Percentiles rank a stretch among this genome's conserved stretches.
Evolutionary conservation across 2,113 vertebrate genomes (phyloP).

Genomic region (Prolemur simus): DNA sequence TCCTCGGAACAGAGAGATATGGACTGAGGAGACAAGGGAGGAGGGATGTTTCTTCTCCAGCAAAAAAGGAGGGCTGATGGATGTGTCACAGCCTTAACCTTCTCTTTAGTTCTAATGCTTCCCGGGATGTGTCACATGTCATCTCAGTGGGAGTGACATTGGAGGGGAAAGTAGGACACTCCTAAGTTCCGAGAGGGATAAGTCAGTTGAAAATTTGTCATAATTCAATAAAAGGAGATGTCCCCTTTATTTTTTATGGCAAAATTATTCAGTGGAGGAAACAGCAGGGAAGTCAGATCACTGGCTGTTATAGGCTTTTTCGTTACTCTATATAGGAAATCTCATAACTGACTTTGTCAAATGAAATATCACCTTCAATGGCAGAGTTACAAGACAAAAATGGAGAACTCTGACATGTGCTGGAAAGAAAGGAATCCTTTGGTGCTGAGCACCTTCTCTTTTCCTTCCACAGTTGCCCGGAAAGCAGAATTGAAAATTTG

Average conservation of each 20-base stretch:
- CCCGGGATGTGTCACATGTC: not conserved
- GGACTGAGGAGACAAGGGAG: not conserved
- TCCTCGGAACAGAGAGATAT: not conserved
- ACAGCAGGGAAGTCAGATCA: not conserved
- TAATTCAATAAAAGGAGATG: slow-evolving; percentile 50
- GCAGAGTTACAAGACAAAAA: not conserved
- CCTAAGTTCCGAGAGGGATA: slow-evolving; percentile 26
- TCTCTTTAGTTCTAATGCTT: slow-evolving; percentile 37
- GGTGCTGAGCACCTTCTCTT: not conserved
- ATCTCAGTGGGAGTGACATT: slow-evolving; percentile 33
- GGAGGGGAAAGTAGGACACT: slow-evolving; percentile 48
- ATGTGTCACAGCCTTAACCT: not conserved
- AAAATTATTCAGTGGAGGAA: slow-evolving; percentile 44
- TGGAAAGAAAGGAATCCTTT: not conserved
- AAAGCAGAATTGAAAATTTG: not conserved
- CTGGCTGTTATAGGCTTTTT: slow-evolving; percentile 35
- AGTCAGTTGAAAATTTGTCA: slow-evolving; percentile 41
- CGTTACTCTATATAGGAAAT: slow-evolving; percentile 37
- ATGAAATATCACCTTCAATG: slow-evolving; percentile 27
- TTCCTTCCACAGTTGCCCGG: not conserved
- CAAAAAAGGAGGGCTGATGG: not conserved
- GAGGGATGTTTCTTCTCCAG: not conserved
- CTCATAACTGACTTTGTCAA: slow-evolving; percentile 21
- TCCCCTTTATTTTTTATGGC: slow-evolving; percentile 35
- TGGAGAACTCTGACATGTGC: not conserved